Evolutionary conservation across 92 coral and sea anemone genomes (phyloP).

Genomic region (Plumapathes pennacea): DNA sequence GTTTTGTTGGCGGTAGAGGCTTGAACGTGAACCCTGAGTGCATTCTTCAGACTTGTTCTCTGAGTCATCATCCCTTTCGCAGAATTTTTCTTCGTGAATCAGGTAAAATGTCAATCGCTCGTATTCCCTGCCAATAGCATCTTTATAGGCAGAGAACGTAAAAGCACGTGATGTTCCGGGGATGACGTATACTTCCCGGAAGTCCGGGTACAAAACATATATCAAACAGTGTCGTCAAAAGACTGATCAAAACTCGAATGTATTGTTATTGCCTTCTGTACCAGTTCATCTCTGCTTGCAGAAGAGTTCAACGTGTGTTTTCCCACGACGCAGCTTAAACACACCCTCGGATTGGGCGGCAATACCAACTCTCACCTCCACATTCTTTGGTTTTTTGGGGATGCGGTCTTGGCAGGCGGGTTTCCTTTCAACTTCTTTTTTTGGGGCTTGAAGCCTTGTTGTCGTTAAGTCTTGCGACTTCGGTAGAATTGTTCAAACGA

Average conservation of each 20-base stretch:
- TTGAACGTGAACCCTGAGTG: too few relatives aligned
- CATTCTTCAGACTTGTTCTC: too few relatives aligned
- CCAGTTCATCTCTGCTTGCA: slow-evolving; percentile 19
- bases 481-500: slow-evolving; percentile 47
- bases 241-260: slow-evolving; percentile 40
- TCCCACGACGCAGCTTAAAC: slow-evolving; percentile 30
- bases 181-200: too few relatives aligned
- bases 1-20: too few relatives aligned
- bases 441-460: slow-evolving; percentile 15
- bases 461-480: slow-evolving; percentile 22
- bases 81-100: too few relatives aligned
- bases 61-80: too few relatives aligned
- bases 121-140: slow-evolving; percentile 51
- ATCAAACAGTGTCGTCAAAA: slow-evolving; percentile 23
- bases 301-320: slow-evolving; percentile 28
- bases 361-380: slow-evolving; percentile 32
- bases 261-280: slow-evolving; percentile 31
- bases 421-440: slow-evolving; percentile 16
- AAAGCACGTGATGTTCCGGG: too few relatives aligned
- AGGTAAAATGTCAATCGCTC: slow-evolving; percentile 41
- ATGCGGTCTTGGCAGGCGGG: neutral
- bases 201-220: too few relatives aligned
- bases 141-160: slow-evolving; percentile 34
- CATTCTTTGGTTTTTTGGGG: slow-evolving; percentile 8
- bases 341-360: slow-evolving; percentile 30